Base-by-base conservation (phyloP, 2,797 vertebrate species). In the Iguana delicatissima region DNA sequence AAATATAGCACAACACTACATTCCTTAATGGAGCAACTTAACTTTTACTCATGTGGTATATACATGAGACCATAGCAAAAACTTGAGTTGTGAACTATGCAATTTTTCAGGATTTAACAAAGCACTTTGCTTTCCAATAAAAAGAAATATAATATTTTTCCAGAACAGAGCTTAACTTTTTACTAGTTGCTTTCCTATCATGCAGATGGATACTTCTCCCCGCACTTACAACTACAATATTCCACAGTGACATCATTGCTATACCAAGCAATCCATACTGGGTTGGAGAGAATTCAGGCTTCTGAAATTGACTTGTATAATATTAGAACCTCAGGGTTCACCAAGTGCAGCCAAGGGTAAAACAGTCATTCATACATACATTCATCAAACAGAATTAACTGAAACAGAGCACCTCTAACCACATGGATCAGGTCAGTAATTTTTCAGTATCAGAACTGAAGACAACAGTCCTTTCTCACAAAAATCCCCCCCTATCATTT, bases 71-170 rank as follows among this genome's bases (percentile, higher is more conserved):
- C 24, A 20, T 59, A 59, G 57, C 4, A 20, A 52, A 59, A 72
- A 5, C 13, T 26, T 74, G 26, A 57, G 42, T 4, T 4, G 0
- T 52, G 20, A 52, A 64, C 16, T 46, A 4, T 10, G n/a, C 50
- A 86, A 13, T 59, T 59, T 74, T 14, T 52, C 69, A 52, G 50
- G 55, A 32, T 59, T 50, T 38, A 86, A 57, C 55, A 35, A 35
- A 73, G 38, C 52, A 26, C 57, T 38, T 86, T 74, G 20, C 69
- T 64, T 86, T 57, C 18, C 69, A 86, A 86, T 20, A 86, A 85
- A 55, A 35, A 55, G n/a, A 55, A 55, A 74, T 14, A 35, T 35
- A 74, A 35, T 18, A 16, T 16, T 55, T 9, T 13, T 46, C 76
- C 76, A 50, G 77, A 80, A 80, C 4, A 80, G 26, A 50, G 52